Conservation (phyloP, 1,140 invertebrate species). For the Megalopta genalis region DNA sequence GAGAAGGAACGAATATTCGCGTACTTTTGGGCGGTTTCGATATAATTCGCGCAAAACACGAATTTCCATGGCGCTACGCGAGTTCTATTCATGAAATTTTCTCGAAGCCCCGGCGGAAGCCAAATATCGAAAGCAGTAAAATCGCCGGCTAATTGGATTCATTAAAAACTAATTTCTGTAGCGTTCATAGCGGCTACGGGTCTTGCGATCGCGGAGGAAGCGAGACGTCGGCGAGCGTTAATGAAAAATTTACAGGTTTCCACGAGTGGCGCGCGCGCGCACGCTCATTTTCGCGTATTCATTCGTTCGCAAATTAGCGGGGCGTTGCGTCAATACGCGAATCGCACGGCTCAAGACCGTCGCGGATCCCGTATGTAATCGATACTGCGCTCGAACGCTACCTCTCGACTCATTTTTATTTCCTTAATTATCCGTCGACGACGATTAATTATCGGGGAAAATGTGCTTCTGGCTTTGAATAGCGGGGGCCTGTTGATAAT, state of each 20-base stretch:
- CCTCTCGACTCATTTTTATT: conserved; percentile 28
- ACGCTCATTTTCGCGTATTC: neutral
- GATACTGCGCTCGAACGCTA: conserved; percentile 17
- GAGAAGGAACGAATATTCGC: no score
- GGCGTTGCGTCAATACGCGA: neutral
- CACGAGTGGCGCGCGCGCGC: neutral
- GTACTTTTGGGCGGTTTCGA: no score
- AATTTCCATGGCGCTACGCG: no score
- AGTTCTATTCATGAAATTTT: no score
- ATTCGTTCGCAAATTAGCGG: conserved; percentile 6
- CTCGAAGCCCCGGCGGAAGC: no score
- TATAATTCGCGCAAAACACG: no score
- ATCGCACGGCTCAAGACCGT: neutral
- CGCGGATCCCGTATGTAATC: neutral
- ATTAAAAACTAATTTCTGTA: no score
- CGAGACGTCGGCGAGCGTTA: neutral
- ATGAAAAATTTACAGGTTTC: conserved; percentile 5
- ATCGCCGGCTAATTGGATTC: no score
- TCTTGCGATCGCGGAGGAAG: no score
- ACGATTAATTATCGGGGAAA: conserved; percentile 30
- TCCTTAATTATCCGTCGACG: conserved; percentile 32
- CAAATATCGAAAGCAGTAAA: no score
- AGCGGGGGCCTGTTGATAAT: conserved; percentile 38
- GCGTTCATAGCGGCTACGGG: no score
- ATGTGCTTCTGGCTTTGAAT: conserved; percentile 22